phyloP scores from a whole-genome alignment of 2,113 vertebrate species.

The Crotalus helleri region DNA sequence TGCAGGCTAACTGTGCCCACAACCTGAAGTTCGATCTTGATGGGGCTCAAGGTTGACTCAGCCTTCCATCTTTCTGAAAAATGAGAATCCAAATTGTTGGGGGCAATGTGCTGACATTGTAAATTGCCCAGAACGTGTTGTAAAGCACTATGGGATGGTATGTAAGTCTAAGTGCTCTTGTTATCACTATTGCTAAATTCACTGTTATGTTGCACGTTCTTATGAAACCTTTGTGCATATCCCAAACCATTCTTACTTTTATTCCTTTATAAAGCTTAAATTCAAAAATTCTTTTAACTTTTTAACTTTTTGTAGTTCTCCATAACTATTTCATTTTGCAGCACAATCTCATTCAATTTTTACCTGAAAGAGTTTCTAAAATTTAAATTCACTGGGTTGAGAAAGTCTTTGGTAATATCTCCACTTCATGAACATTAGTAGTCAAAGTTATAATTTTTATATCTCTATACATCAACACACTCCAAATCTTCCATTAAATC shows the following conservation, averaged over 20 bases:
- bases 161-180: too few relatives aligned
- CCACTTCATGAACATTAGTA: neutral
- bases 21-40: neutral
- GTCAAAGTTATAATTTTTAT: neutral
- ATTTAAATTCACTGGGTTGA: neutral
- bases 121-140: too few relatives aligned
- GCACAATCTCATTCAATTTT: neutral
- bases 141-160: too few relatives aligned
- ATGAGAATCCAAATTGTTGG: too few relatives aligned
- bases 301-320: neutral
- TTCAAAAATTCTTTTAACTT: neutral
- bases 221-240: neutral
- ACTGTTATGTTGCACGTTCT: neutral
- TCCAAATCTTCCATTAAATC: neutral
- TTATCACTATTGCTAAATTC: too few relatives aligned
- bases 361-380: neutral
- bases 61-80: too few relatives aligned
- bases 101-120: too few relatives aligned
- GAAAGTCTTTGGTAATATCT: neutral
- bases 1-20: neutral
- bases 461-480: neutral
- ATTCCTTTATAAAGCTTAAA: neutral
- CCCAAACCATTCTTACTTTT: neutral
- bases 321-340: neutral
- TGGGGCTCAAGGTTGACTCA: neutral